These are phyloP conservation scores for Spheniscus mendiculus DNA, from an alignment of 2,113 vertebrate species.

Conservation along the genomic window DNA sequence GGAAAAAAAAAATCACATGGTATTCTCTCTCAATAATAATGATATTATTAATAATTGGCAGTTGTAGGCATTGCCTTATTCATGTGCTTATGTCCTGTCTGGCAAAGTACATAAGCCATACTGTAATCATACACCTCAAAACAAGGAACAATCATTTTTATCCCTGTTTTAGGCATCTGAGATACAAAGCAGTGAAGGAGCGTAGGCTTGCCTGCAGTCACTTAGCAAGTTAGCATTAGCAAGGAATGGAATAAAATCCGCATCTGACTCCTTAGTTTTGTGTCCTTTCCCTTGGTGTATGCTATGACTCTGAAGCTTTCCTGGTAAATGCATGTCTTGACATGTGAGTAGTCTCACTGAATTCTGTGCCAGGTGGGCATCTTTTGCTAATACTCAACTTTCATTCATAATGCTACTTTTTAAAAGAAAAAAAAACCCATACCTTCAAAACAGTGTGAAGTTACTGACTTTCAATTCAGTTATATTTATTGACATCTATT, in stretches of 20 bases:
- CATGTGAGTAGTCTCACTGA: background rate
- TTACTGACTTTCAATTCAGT: background rate
- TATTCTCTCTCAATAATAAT: background rate
- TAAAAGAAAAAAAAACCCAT: background rate
- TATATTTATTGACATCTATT: background rate
- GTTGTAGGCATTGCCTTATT: background rate
- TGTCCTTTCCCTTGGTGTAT: background rate
- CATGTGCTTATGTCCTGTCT: background rate
- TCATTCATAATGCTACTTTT: background rate
- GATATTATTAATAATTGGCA: background rate
- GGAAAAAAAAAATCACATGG: rapidly evolving
- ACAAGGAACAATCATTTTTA: background rate
- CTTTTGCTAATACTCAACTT: background rate
- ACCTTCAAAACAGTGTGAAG: background rate
- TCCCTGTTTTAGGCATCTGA: background rate
- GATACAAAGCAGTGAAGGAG: background rate
- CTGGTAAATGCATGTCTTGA: background rate
- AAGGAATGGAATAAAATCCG: background rate
- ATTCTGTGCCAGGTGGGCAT: background rate
- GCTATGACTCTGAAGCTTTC: background rate
- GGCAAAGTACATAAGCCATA: background rate
- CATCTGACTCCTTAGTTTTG: background rate
- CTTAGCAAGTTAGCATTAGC: background rate
- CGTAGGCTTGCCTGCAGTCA: background rate
- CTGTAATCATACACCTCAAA: background rate